Percentiles rank a stretch among this genome's conserved stretches.
Conservation (phyloP, 2,797 vertebrate genomes). For the Luscinia megarhynchos region DNA sequence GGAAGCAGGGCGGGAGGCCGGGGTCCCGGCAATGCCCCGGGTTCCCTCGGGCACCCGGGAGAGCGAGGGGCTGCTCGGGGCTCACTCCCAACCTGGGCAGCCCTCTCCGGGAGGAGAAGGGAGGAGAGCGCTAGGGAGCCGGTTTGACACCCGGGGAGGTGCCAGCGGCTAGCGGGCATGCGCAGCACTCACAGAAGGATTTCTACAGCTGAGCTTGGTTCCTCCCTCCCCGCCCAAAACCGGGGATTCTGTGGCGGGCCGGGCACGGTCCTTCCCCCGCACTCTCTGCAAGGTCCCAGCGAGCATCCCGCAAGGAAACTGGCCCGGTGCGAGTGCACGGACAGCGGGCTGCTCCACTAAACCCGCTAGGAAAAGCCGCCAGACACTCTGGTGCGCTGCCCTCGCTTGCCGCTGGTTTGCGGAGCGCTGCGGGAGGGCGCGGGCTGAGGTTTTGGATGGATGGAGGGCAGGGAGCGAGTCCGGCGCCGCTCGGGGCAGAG, state of each 20-base stretch:
- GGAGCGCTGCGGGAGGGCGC: rapidly evolving
- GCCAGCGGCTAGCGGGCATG: no score
- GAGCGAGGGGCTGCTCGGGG: no score
- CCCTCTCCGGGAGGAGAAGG: no score
- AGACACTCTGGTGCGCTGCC: rapidly evolving
- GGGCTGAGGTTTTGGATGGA: rapidly evolving
- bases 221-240: rapidly evolving
- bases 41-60: rapidly evolving
- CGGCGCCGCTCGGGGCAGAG: no score
- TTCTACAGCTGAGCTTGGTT: rapidly evolving
- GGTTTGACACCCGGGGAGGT: rapidly evolving
- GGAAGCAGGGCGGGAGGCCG: rapidly evolving
- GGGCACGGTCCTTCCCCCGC: background rate
- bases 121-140: rapidly evolving
- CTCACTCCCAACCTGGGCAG: no score
- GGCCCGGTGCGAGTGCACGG: rapidly evolving
- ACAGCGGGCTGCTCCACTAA: rapidly evolving
- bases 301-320: background rate
- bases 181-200: rapidly evolving
- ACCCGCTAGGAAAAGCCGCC: rapidly evolving
- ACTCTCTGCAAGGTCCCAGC: rapidly evolving
- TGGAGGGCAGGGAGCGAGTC: rapidly evolving
- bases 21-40: rapidly evolving
- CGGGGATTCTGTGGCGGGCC: rapidly evolving
- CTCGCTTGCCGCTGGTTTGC: rapidly evolving